These are phyloP conservation scores for Astyanax mexicanus DNA, from an alignment of 2,797 vertebrate genomes.

Conservation along the genomic window DNA sequence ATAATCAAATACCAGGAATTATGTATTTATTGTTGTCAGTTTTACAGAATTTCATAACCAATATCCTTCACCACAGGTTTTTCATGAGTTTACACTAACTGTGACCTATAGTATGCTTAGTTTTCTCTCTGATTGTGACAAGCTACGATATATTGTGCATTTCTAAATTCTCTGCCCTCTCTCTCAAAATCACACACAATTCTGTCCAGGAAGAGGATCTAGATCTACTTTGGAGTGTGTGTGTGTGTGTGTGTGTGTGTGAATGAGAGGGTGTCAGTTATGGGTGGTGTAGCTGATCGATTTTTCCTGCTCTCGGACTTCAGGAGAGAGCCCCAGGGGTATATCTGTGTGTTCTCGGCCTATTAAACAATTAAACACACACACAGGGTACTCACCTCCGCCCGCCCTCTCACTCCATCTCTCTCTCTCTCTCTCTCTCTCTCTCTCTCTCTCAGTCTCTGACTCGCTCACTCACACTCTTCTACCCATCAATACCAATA, in stretches of 20 bases:
- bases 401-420: conserved; percentile 33
- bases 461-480: conserved; percentile 9
- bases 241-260: conserved; percentile 24
- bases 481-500: conserved; percentile 25
- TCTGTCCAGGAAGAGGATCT: conserved; percentile 38
- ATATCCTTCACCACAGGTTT: no score
- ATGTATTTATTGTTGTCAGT: no score
- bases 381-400: conserved; percentile 67
- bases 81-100: no score
- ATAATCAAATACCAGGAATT: no score
- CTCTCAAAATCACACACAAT: conserved; percentile 21
- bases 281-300: conserved; percentile 68
- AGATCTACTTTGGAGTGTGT: conserved; percentile 2
- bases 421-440: conserved; percentile 33
- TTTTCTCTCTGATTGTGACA: no score
- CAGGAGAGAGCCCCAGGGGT: conserved; percentile 59
- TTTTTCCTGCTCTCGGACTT: conserved; percentile 57
- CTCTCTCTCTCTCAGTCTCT: conserved; percentile 20
- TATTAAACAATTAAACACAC: conserved; percentile 77
- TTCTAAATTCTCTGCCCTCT: neutral
- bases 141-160: no score
- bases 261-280: conserved; percentile 58
- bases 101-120: no score
- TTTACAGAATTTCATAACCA: no score
- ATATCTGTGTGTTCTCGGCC: conserved; percentile 64